Evolutionary conservation across 2,888 invertebrate species (phyloP), one percentile per base, ranked within the genome.

Genomic region (Bombylius discolor): DNA sequence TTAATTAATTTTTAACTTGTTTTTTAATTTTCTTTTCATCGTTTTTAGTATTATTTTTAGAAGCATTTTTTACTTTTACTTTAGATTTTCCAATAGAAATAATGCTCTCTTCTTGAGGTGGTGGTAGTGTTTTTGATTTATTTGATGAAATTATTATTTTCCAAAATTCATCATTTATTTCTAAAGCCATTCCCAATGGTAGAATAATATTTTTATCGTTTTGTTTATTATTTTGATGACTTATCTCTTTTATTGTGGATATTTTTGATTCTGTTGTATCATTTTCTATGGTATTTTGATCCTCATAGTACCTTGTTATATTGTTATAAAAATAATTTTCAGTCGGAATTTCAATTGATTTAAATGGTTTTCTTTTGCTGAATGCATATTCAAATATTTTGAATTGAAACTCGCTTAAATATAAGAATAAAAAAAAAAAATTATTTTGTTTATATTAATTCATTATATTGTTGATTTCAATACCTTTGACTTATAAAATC

Each of bases 101-200:
- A 23, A 23, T 23, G 23, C 23, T 23, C 3, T 23, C 23, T 23
- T 23, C 23, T 23, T 23, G n/a, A n/a, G n/a, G 23, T 23, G 23
- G 23, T 23, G 23, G 23, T 23, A 3, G 23, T 23, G 23, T 23
- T 23, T 23, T 23, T 23, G n/a, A 14, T 44, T 42, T 49, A n/a
- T 32, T 4, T 48, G 42, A 13, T 3, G 32, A 12, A 13, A 44
- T 33, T 7, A 56, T 13, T 34, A 34, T 14, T 9, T 31, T 11
- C 59, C 58, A 62, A 50, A 60, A 60, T 14, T 53, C 50, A 2
- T 52, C 50, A 14, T 48, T 51, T 2, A 60, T 36, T 14, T 62
- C 59, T 14, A 49, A 52, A 9, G 61, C 58, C 23, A 58, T 47
- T 36, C 46, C 52, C 33, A 62, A 50, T 23, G 62, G 61, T 32